phyloP scores from a whole-genome alignment of 2,113 vertebrate genomes.

The Alligator mississippiensis region DNA sequence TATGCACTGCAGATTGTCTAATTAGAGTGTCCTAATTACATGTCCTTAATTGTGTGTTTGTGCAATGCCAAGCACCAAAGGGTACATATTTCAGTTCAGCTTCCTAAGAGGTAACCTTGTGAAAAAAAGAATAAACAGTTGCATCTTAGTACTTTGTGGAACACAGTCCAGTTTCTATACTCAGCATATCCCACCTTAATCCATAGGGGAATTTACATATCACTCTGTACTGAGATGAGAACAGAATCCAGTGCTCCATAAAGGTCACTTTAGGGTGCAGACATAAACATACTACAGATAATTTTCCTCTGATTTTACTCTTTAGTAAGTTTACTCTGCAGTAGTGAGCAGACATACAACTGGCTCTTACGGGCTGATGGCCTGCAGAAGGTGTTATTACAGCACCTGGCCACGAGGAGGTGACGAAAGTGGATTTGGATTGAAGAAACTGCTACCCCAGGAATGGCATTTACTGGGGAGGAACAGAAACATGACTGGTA shows the following conservation, averaged over 20 bases:
- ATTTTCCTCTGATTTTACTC: too few relatives aligned
- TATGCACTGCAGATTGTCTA: neutral
- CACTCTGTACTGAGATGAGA: neutral
- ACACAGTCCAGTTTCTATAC: neutral
- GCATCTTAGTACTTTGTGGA: neutral
- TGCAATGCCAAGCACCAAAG: neutral
- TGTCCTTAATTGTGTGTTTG: neutral
- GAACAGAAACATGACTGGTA: too few relatives aligned
- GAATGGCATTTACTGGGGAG: too few relatives aligned
- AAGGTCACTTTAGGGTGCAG: neutral
- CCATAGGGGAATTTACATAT: neutral
- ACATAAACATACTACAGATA: too few relatives aligned
- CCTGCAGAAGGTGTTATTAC: too few relatives aligned
- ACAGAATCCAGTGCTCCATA: conserved; percentile 6
- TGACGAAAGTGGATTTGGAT: too few relatives aligned
- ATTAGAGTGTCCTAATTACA: neutral
- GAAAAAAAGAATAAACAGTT: neutral
- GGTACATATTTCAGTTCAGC: neutral
- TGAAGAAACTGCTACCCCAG: too few relatives aligned
- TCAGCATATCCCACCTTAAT: neutral
- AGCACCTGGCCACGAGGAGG: too few relatives aligned
- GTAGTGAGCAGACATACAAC: too few relatives aligned
- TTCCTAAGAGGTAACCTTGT: neutral
- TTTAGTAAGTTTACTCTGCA: too few relatives aligned
- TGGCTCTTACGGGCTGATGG: too few relatives aligned